phyloP scores from a whole-genome alignment of 2,113 vertebrate species.

The Lipophrys pholis region DNA sequence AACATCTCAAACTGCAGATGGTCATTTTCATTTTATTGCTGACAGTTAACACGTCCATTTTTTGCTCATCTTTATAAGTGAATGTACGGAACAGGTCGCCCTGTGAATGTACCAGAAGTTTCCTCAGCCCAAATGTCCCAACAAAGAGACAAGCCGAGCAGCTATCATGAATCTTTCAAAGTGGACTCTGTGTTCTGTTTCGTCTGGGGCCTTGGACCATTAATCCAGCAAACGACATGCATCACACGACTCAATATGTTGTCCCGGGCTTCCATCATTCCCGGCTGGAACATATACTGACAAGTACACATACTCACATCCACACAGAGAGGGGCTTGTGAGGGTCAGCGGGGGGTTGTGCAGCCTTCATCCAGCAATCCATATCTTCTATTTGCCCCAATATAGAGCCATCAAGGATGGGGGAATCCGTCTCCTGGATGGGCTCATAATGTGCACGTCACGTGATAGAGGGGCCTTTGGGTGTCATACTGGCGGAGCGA shows the following conservation, averaged over 20 bases:
- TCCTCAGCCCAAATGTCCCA: too few species aligned
- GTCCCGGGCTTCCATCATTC: constrained; percentile 27
- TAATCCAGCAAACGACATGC: constrained; percentile 44
- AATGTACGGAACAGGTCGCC: too few species aligned
- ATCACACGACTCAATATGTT: constrained; percentile 28
- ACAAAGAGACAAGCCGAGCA: constrained; percentile 6
- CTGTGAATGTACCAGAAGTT: too few species aligned
- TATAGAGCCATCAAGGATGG: constrained; percentile 1
- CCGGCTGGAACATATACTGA: constrained; percentile 4
- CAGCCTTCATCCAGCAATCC: constrained; percentile 36
- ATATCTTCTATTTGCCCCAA: constrained; percentile 33
- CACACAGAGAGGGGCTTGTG: constrained; percentile 32
- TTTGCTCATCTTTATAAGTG: too few species aligned
- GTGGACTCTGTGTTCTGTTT: constrained; percentile 12
- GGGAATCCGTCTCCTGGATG: constrained; percentile 37
- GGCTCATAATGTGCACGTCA: constrained; percentile 52
- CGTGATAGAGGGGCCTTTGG: constrained; percentile 34
- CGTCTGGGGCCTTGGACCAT: constrained; percentile 29
- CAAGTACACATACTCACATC: constrained; percentile 14
- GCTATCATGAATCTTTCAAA: constrained; percentile 14
- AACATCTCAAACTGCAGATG: too few species aligned
- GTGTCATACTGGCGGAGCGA: constrained; percentile 34
- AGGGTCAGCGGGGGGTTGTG: constrained; percentile 46
- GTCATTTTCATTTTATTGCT: too few species aligned
- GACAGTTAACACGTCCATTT: too few species aligned